A percentile compares a stretch with the other conserved stretches of the same genome.
These are phyloP conservation scores for Leptodactylus fuscus DNA, from an alignment of 2,113 vertebrate genomes.

Conservation along the genomic window DNA sequence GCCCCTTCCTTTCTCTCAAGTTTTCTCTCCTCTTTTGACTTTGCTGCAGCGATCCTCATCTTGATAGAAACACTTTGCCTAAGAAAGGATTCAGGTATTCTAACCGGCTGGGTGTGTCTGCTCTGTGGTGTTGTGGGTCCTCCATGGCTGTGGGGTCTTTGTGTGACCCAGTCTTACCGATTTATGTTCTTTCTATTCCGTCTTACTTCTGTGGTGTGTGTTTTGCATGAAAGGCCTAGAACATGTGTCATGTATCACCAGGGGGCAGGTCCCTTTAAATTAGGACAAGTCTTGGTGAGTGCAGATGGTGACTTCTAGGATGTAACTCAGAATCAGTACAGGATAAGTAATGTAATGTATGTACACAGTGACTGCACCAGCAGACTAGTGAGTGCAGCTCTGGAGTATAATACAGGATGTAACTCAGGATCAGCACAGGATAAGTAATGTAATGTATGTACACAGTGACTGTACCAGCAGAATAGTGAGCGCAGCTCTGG, in stretches of 20 bases:
- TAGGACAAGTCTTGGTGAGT: not conserved
- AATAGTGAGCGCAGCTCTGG: too few relatives aligned
- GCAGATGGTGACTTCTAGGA: not conserved
- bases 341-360: too few relatives aligned
- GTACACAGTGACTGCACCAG: too few relatives aligned
- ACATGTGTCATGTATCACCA: not conserved
- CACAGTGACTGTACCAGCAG: too few relatives aligned
- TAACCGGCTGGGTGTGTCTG: conserved; percentile 63
- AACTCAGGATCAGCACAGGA: too few relatives aligned
- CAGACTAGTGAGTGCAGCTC: too few relatives aligned
- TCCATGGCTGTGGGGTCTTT: conserved; percentile 16
- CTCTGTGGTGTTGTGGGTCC: conserved; percentile 71
- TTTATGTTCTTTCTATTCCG: conserved; percentile 60
- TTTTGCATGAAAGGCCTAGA: conserved; percentile 21
- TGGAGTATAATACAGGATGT: too few relatives aligned
- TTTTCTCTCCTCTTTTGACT: conserved; percentile 85
- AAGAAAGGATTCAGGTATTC: conserved; percentile 98
- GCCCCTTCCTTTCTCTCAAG: conserved; percentile 74
- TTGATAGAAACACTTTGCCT: conserved; percentile 99
- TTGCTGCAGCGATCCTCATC: conserved; percentile 89
- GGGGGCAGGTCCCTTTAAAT: not conserved
- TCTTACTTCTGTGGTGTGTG: not conserved
- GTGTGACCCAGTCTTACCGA: conserved; percentile 49
- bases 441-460: too few relatives aligned
- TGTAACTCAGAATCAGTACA: too few relatives aligned